Evolutionary conservation across 2,888 invertebrate species (phyloP).

Genomic region (Branchipolynoe longqiensis): DNA sequence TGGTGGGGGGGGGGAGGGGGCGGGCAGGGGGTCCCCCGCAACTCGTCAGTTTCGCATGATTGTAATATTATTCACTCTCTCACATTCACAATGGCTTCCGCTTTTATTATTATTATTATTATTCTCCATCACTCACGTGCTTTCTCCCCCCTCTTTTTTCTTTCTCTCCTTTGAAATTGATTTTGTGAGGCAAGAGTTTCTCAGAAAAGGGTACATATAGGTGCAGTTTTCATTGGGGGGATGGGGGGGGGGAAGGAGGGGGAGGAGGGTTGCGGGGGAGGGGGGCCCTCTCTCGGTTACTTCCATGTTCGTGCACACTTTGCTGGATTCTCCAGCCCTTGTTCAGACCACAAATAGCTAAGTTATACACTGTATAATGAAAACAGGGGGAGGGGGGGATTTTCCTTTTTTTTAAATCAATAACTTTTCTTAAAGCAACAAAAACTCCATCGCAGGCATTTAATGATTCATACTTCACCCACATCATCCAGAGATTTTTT

Average conservation of each 20-base stretch:
- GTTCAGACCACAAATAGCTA: slow-evolving; percentile 11
- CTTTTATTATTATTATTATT: slow-evolving; percentile 1
- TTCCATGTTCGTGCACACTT: no score
- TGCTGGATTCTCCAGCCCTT: neutral
- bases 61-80: neutral
- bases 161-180: slow-evolving; percentile 14
- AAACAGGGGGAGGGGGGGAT: neutral
- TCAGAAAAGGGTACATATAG: slow-evolving; percentile 4
- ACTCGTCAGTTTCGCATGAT: no score
- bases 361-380: neutral
- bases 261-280: no score
- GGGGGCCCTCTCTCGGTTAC: no score
- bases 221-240: no score
- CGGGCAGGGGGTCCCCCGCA: no score
- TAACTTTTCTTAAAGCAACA: no score
- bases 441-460: no score
- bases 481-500: no score
- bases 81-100: neutral
- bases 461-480: no score
- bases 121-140: neutral
- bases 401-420: neutral
- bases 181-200: slow-evolving; percentile 43
- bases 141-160: neutral
- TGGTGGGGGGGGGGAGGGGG: no score
- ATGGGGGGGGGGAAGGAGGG: no score